Evolutionary conservation across 2,113 vertebrate genomes (phyloP).

Genomic region (Peromyscus polionotus): DNA sequence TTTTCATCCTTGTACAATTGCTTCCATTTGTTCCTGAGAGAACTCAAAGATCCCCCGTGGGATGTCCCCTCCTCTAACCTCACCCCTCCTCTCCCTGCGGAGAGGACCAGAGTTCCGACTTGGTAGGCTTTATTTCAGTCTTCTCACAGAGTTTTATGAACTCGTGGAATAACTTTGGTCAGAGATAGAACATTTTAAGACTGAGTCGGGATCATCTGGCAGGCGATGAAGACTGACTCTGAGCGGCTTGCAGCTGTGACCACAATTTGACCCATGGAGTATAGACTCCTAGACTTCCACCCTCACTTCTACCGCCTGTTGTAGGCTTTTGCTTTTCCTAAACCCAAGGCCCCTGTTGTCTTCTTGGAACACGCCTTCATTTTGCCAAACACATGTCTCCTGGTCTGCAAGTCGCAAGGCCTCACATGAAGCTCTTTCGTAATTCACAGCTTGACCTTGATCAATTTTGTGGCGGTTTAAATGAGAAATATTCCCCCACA

Average conservation of each 20-base stretch:
- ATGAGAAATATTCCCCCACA: neutral
- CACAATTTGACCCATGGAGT: neutral
- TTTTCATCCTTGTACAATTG: neutral
- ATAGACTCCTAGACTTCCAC: neutral
- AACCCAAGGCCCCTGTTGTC: neutral
- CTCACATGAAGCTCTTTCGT: neutral
- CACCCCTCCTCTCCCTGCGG: neutral
- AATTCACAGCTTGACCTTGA: neutral
- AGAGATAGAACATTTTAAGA: neutral
- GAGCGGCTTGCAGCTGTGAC: neutral
- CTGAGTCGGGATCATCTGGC: neutral
- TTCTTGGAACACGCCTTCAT: neutral
- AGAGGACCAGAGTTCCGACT: neutral
- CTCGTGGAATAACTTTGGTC: neutral
- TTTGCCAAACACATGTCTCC: neutral
- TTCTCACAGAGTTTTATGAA: neutral
- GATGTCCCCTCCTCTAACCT: rapidly evolving
- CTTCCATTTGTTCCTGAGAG: neutral
- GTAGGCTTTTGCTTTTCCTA: neutral
- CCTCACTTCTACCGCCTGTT: too few relatives aligned
- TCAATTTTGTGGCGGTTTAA: neutral
- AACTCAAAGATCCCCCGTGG: neutral
- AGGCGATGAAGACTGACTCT: neutral
- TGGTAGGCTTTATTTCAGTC: neutral
- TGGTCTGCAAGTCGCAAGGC: neutral